Base-by-base conservation (phyloP, 2,797 vertebrate genomes). In the Pyrocephalus nanus region DNA sequence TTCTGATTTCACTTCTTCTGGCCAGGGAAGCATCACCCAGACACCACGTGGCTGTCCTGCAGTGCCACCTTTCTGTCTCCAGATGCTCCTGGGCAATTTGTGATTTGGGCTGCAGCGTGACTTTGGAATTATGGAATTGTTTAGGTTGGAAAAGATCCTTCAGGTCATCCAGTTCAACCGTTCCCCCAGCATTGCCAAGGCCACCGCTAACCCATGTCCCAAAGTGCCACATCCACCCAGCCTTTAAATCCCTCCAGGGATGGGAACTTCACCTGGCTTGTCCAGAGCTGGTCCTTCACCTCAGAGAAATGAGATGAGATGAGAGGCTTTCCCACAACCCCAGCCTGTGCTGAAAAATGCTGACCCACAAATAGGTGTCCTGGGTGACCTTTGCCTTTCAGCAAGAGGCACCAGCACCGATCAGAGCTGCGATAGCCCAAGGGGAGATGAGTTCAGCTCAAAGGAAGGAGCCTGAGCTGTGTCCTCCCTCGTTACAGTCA, bases 181-280 rank as follows among this genome's bases (percentile, higher is more conserved):
- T 11, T 40, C 27, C 8, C 27, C 38, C 60, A 30, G 18, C 10
- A 1, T 29, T 50, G 34, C n/a, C 48, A 34, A 26, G 64, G n/a
- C 81, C 64, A 64, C 74, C 38, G 12, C 74, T 48, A 38, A 48
- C 26, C 32, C 9, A 0, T 9, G 58, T 70, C 48, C 54, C 54
- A 25, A 2, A 30, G 48, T 3, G 3, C 48, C 70, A n/a, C 2
- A 1, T 61, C 14, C 45, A 3, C 25, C 6, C 4, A 0, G 27
- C 40, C 74, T 54, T 43, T 38, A 45, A 74, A 64, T 42, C 23
- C 32, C 17, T 36, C 22, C 12, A 5, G 43, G 54, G 34, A 6
- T 76, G 48, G 20, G 36, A 55, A 36, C 21, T 43, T 61, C 11
- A 5, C 38, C 22, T n/a, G 32, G 23, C 48, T 66, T 67, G 29